phyloP scores from a whole-genome alignment of 2,797 vertebrate genomes.

The Protosalanx chinensis region DNA sequence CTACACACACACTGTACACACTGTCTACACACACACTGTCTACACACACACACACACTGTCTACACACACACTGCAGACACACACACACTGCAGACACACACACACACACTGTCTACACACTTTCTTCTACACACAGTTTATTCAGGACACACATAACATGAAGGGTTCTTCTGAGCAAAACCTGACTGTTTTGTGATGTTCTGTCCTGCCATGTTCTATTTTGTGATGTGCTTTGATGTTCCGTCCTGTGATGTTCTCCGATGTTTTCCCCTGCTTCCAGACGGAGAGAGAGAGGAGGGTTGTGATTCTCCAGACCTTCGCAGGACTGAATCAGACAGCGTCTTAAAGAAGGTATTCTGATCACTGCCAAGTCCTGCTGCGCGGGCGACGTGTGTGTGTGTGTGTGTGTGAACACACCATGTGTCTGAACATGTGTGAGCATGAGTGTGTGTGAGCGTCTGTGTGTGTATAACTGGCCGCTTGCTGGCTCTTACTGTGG shows the following conservation, averaged over 20 bases:
- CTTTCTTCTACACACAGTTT: neutral
- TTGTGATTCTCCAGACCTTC: slow-evolving; percentile 83
- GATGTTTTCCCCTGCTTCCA: slow-evolving; percentile 43
- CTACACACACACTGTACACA: no score
- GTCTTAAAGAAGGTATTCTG: slow-evolving; percentile 86
- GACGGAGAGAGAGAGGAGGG: slow-evolving; percentile 85
- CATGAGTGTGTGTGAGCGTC: neutral
- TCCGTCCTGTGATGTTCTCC: no score
- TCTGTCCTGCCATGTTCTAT: no score
- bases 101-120: no score
- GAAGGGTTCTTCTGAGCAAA: no score
- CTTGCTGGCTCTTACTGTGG: neutral
- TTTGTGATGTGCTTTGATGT: no score
- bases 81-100: no score
- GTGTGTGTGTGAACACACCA: neutral
- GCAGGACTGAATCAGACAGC: slow-evolving; percentile 91
- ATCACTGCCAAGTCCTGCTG: neutral
- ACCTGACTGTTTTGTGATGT: no score
- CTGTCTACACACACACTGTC: no score
- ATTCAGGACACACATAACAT: neutral
- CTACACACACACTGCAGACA: no score
- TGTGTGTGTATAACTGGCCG: neutral
- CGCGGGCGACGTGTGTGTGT: neutral
- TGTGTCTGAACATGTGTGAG: neutral
- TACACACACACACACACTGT: no score